These are phyloP conservation scores for Harpalus rubripes DNA, from an alignment of 2,888 invertebrate species.

Conservation along the genomic window DNA sequence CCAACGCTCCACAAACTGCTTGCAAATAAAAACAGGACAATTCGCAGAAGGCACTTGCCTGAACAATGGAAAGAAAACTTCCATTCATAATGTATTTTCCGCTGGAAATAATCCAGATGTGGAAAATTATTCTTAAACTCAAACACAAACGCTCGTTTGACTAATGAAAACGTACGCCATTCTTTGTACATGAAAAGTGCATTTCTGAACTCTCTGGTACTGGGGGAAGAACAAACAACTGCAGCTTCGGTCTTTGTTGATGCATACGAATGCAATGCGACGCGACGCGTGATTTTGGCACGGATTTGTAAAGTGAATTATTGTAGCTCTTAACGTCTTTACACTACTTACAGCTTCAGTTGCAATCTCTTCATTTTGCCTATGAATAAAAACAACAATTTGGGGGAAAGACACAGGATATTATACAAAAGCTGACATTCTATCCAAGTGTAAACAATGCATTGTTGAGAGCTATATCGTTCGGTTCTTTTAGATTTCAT, in stretches of 20 bases:
- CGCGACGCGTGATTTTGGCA: conserved; percentile 37
- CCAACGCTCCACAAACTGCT: not conserved
- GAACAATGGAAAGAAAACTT: conserved; percentile 63
- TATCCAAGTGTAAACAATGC: too few species aligned
- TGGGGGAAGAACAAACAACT: not conserved
- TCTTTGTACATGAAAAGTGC: conserved; percentile 63
- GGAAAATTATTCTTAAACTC: conserved; percentile 64
- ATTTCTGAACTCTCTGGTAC: conserved; percentile 39
- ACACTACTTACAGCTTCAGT: conserved; percentile 16
- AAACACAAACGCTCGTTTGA: conserved; percentile 63
- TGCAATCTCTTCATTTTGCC: not conserved
- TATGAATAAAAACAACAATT: too few species aligned
- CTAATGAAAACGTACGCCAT: conserved; percentile 60
- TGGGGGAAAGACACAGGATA: too few species aligned
- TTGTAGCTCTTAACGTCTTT: conserved; percentile 28
- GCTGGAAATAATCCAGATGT: conserved; percentile 60
- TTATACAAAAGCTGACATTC: too few species aligned
- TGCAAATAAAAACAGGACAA: conserved; percentile 49
- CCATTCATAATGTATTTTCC: conserved; percentile 63
- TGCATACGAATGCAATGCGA: not conserved
- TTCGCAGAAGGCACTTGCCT: conserved; percentile 46
- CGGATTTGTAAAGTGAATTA: conserved; percentile 6
- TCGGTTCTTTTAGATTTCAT: too few species aligned
- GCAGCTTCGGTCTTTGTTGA: too few species aligned
- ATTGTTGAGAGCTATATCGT: too few species aligned